phyloP scores from a whole-genome alignment of 2,888 invertebrate species.

The Meteorus colon region DNA sequence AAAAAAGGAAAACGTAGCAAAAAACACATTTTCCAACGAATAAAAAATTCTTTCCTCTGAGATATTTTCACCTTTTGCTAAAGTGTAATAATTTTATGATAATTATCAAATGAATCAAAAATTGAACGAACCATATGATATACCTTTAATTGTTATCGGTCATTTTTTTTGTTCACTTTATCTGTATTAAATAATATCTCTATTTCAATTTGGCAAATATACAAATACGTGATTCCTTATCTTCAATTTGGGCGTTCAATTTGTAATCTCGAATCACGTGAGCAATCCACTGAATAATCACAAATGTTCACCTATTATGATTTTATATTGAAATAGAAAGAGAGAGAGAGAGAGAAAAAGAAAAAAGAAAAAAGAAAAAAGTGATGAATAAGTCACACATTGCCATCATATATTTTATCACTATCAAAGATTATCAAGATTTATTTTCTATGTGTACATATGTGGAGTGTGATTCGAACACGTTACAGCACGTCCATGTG shows the following conservation, averaged over 20 bases:
- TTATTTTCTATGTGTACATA: not conserved
- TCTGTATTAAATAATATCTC: not conserved
- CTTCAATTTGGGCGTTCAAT: not conserved
- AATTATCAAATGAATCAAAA: not conserved
- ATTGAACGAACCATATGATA: not conserved
- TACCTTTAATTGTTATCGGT: not conserved
- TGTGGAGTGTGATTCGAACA: not conserved
- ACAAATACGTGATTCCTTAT: not conserved
- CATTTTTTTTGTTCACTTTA: not conserved
- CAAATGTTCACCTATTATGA: not conserved
- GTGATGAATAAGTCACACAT: conserved; percentile 1
- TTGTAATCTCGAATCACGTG: not conserved
- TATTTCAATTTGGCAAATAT: not conserved
- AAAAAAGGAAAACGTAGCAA: not conserved
- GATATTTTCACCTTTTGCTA: no score
- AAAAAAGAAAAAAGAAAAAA: not conserved
- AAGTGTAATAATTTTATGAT: not conserved
- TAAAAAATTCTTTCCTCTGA: not conserved
- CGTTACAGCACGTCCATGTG: not conserved
- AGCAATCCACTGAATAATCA: not conserved
- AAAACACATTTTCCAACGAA: not conserved
- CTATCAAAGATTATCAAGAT: not conserved
- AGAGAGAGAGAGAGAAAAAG: not conserved
- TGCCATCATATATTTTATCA: conserved; percentile 5
- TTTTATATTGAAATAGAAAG: not conserved